phyloP scores from a whole-genome alignment of 2,888 invertebrate genomes.

The Lamellibrachia columna region DNA sequence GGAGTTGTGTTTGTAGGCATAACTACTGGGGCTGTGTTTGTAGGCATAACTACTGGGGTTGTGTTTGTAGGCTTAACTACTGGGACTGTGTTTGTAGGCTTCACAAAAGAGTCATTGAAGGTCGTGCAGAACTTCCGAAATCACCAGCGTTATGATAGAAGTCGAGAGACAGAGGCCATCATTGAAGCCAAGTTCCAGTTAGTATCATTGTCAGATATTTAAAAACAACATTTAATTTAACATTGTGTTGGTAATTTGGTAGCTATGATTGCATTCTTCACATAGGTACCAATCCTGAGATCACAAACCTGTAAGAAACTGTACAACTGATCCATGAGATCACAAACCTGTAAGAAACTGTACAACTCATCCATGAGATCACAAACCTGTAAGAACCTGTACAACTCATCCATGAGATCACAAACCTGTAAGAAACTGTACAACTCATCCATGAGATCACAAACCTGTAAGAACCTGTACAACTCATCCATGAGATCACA shows the following conservation, averaged over 20 bases:
- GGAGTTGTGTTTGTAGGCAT: background rate
- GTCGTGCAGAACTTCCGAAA: slow-evolving; percentile 47
- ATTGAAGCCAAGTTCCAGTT: slow-evolving; percentile 50
- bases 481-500: too few species aligned
- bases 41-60: background rate
- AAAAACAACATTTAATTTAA: background rate
- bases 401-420: too few species aligned
- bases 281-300: too few species aligned
- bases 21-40: background rate
- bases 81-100: slow-evolving; percentile 46
- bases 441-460: too few species aligned
- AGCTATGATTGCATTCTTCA: too few species aligned
- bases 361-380: too few species aligned
- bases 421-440: too few species aligned
- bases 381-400: too few species aligned
- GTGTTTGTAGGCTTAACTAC: slow-evolving; percentile 46
- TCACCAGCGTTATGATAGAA: slow-evolving; percentile 42
- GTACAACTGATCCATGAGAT: too few species aligned
- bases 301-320: too few species aligned
- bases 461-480: too few species aligned
- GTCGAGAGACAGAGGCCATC: slow-evolving; percentile 44
- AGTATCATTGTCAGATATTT: slow-evolving; percentile 27
- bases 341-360: too few species aligned
- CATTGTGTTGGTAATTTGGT: background rate
- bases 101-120: slow-evolving; percentile 61